Percentiles rank a stretch among this genome's conserved stretches.
phyloP scores from a whole-genome alignment of 2,797 vertebrate species.

The Knipowitschia caucasica region DNA sequence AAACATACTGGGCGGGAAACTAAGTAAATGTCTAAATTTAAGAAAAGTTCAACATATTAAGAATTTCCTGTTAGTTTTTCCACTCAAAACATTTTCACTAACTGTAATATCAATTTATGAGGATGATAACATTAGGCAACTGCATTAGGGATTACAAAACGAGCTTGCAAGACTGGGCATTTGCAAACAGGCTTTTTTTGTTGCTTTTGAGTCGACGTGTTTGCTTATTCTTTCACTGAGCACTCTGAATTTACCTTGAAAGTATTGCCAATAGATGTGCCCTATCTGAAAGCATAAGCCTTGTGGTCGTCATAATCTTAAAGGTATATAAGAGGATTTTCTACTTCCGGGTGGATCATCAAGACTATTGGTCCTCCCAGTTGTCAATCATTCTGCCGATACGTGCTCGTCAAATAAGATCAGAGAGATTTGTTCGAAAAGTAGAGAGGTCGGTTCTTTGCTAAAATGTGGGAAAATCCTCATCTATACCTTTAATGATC shows the following conservation, averaged over 20 bases:
- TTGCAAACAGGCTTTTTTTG: slow-evolving; percentile 8
- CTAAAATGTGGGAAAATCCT: too few relatives aligned
- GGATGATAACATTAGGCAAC: slow-evolving; percentile 14
- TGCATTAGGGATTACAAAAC: slow-evolving; percentile 1
- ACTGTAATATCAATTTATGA: slow-evolving; percentile 20
- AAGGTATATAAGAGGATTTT: too few relatives aligned
- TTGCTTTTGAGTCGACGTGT: slow-evolving; percentile 9
- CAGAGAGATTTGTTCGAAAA: too few relatives aligned
- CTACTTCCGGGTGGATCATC: too few relatives aligned
- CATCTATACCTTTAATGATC: too few relatives aligned
- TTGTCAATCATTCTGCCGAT: too few relatives aligned
- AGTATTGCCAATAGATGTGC: slow-evolving; percentile 15
- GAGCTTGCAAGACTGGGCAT: slow-evolving; percentile 3
- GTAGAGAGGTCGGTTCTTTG: too few relatives aligned
- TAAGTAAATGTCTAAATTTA: slow-evolving; percentile 62
- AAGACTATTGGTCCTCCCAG: too few relatives aligned
- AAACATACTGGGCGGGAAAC: slow-evolving; percentile 49
- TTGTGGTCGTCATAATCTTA: slow-evolving; percentile 1
- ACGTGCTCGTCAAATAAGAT: too few relatives aligned
- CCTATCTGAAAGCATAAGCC: slow-evolving; percentile 3
- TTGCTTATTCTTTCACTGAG: neutral
- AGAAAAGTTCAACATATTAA: slow-evolving; percentile 44
- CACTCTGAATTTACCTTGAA: neutral
- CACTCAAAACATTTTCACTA: slow-evolving; percentile 25
- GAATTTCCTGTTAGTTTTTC: slow-evolving; percentile 49